Conservation (phyloP, 1,140 invertebrate genomes). For the Probaryconus sp. region DNA sequence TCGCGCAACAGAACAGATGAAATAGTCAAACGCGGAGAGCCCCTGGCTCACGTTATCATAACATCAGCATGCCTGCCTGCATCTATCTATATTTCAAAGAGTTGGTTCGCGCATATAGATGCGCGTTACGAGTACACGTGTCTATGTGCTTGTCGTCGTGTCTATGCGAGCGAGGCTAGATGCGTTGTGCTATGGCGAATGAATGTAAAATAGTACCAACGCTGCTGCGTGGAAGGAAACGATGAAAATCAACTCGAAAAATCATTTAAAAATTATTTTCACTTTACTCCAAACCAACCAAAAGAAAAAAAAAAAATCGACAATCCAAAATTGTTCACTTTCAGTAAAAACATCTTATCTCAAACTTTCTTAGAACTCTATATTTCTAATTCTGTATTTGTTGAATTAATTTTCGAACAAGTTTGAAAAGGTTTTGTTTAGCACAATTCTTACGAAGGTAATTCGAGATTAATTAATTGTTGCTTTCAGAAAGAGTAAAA, state of each 20-base stretch:
- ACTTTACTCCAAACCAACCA: no score
- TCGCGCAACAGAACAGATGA: conserved; percentile 10
- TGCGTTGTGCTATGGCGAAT: conserved; percentile 60
- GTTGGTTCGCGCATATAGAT: conserved; percentile 63
- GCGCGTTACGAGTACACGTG: conserved; percentile 52
- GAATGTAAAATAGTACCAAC: conserved; percentile 62
- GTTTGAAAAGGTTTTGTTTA: neutral
- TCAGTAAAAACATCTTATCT: no score
- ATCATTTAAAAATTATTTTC: no score
- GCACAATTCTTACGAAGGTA: no score
- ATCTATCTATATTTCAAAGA: conserved; percentile 71
- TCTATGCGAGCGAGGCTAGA: conserved; percentile 61
- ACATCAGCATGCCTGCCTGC: conserved; percentile 67
- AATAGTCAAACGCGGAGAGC: conserved; percentile 57
- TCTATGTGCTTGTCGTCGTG: conserved; percentile 51
- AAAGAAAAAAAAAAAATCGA: no score
- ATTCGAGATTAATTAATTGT: no score
- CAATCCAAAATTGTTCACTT: no score
- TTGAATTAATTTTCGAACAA: no score
- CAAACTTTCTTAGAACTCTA: no score
- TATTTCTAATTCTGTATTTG: no score
- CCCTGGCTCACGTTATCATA: conserved; percentile 66
- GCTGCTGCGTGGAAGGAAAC: conserved; percentile 15
- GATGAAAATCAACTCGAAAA: conserved; percentile 41
- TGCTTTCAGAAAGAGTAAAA: no score